Conservation (phyloP, 2,797 vertebrate species). For the Anguilla pacifica region DNA sequence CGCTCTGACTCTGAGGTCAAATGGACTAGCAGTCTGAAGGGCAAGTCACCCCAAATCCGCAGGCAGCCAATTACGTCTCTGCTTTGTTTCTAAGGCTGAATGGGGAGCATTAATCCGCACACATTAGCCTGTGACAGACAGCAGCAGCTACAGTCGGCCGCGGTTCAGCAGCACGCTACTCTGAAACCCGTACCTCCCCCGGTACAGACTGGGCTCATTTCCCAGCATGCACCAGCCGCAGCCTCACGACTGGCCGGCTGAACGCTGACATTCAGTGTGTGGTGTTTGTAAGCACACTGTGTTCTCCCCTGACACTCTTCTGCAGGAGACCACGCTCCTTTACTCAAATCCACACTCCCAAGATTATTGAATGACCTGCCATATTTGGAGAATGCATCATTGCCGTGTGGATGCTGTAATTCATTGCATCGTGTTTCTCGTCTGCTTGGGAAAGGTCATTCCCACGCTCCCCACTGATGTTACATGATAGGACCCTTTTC, state of each 20-base stretch:
- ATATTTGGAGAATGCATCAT: background rate
- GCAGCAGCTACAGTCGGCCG: background rate
- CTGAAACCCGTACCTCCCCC: slow-evolving; percentile 3
- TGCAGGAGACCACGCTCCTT: background rate
- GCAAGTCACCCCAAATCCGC: background rate
- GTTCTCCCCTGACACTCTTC: background rate
- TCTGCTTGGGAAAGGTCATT: background rate
- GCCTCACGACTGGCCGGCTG: background rate
- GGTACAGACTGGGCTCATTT: background rate
- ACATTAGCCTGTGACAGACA: background rate
- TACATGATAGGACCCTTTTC: background rate
- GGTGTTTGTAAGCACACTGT: background rate
- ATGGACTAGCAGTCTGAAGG: background rate
- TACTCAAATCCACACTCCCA: background rate
- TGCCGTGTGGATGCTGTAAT: background rate
- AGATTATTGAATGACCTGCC: background rate
- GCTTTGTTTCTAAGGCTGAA: background rate
- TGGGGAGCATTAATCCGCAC: background rate
- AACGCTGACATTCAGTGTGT: background rate
- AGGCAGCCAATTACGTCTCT: background rate
- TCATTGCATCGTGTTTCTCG: background rate
- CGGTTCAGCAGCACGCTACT: background rate
- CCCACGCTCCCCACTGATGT: background rate
- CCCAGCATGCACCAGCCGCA: background rate
- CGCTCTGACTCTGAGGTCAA: background rate